Percentiles rank a stretch among this genome's conserved stretches.
Evolutionary conservation across 2,113 vertebrate species (phyloP).

Genomic region (Setophaga kirtlandii): DNA sequence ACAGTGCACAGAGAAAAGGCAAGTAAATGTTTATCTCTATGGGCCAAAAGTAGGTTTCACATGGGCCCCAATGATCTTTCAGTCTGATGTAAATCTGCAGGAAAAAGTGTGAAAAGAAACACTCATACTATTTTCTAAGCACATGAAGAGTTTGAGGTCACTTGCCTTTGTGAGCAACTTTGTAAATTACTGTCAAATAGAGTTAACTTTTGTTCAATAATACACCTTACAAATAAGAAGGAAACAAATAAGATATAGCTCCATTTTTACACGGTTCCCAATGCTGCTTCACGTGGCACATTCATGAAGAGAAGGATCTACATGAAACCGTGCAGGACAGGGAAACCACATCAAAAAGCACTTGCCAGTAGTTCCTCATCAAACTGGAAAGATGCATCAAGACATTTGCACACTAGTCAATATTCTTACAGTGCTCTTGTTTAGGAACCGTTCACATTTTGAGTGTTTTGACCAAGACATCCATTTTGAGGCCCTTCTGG

Average conservation of each 20-base stretch:
- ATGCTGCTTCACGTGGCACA: background rate
- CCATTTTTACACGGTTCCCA: background rate
- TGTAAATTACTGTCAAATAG: background rate
- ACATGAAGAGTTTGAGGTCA: background rate
- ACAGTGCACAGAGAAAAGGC: background rate
- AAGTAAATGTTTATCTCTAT: background rate
- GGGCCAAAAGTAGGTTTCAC: background rate
- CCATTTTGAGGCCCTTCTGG: background rate
- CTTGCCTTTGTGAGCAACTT: background rate
- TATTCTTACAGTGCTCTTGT: background rate
- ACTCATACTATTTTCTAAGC: background rate
- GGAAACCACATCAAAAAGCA: background rate
- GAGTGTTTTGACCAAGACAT: background rate
- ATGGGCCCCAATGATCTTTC: rapidly evolving
- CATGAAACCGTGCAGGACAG: background rate
- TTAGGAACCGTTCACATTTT: background rate
- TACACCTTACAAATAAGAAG: background rate
- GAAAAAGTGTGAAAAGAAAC: background rate
- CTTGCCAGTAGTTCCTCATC: background rate
- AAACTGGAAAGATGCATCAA: background rate
- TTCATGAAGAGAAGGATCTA: background rate
- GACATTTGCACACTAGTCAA: background rate
- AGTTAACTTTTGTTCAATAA: background rate
- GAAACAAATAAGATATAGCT: background rate
- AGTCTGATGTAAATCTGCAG: background rate